Conservation (phyloP, 2,797 vertebrate genomes). For the Telmatherina bonti region DNA sequence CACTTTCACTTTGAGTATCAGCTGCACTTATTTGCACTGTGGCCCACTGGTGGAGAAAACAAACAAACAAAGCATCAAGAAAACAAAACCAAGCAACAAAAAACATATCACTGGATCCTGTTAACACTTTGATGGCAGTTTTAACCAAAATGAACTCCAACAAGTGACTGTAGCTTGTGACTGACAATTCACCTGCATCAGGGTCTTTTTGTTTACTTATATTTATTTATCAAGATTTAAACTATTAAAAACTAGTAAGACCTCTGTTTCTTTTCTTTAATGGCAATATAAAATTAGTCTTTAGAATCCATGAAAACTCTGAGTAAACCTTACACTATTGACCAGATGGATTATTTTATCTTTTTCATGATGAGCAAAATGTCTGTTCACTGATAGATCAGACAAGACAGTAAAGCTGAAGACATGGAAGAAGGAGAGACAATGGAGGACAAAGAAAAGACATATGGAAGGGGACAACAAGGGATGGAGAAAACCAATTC, state of each 20-base stretch:
- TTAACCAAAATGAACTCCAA: too few relatives aligned
- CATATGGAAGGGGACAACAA: constrained; percentile 4
- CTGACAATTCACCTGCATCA: neutral
- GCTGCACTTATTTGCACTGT: too few relatives aligned
- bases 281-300: constrained; percentile 16
- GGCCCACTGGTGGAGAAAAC: too few relatives aligned
- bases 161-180: neutral
- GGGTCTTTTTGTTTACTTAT: neutral
- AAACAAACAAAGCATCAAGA: too few relatives aligned
- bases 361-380: constrained; percentile 45
- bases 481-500: neutral
- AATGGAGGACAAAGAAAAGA: constrained; percentile 5
- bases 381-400: constrained; percentile 46
- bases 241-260: constrained; percentile 3
- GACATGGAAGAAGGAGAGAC: constrained; percentile 16
- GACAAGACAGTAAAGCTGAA: constrained; percentile 37
- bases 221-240: constrained; percentile 10
- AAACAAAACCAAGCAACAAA: too few relatives aligned
- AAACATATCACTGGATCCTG: neutral
- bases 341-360: constrained; percentile 33
- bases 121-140: neutral
- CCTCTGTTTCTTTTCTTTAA: neutral
- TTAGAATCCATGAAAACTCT: constrained; percentile 34
- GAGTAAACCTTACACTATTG: constrained; percentile 14
- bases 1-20: too few relatives aligned